Evolutionary conservation across 2,888 invertebrate genomes (phyloP), one percentile per base, ranked within the genome.

Genomic region (Melipona beecheii): DNA sequence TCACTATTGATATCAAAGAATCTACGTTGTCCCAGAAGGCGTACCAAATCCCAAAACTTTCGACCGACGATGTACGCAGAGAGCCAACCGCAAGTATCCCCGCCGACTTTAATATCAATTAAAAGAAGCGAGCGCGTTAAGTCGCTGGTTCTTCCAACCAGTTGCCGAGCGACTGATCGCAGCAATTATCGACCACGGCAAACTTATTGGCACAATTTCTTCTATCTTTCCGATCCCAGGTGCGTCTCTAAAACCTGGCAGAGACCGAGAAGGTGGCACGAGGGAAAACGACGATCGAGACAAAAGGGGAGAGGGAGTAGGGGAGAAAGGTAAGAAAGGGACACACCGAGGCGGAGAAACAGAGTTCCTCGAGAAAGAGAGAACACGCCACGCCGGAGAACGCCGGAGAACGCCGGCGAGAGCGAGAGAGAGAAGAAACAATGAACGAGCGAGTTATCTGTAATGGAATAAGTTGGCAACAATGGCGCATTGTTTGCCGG

Each of bases 391-490:
- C 62, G 13, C 49, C 31, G 73, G 24, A 71, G 72, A 76, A 81
- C 64, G 9, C 43, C 43, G 74, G 78, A 72, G 43, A 78, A 31
- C 76, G 54, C 36, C 69, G 69, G 60, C n/a, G 71, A 78, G 80
- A 69, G 83, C 84, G 89, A 84, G 87, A 89, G 89, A 88, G 89
- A 90, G 89, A 84, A 87, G 88, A 88, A 87, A 89, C 89, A 89
- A 90, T 87, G 87, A 86, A 89, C 91, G 90, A 87, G 89, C 88
- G 92, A 93, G 93, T 94, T 94, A 94, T 94, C 94, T 94, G 94
- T 94, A 94, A 94, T 94, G 94, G 94, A 94, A 94, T 94, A 94
- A 94, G 94, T 94, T 94, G 93, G 94, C 92, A 94, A 94, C 94
- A 94, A 94, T 94, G 90, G 93, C 87, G 92, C 90, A 94, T 94